Base-by-base conservation (phyloP, 2,797 vertebrate species). In the Cyprinodon diabolis region DNA sequence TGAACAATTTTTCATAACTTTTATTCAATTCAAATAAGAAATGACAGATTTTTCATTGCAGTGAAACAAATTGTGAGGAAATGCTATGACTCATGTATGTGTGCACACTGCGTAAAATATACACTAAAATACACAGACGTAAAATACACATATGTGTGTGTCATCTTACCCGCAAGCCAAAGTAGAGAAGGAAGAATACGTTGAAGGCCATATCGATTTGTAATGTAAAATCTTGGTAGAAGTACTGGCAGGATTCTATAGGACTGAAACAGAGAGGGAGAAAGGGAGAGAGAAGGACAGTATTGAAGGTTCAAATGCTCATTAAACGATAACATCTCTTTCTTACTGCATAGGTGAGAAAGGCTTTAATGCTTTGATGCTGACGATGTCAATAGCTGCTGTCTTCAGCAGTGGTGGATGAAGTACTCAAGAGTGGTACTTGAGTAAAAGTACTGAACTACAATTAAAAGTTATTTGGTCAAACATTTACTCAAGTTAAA, bases 181-280 rank as follows among this genome's bases (percentile, higher is more conserved):
- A 99, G 94, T 99, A 99, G 71, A 99, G 97, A 65, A 99, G 96
- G 95, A 99, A 99, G 96, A 99, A 99, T 83, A 99, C 97, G 79
- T 99, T 99, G 96, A 99, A 99, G 92, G 97, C 97, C 98, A 99
- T 99, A 94, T 99, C 97, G 75, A 99, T 98, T 94, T 99, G 97
- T 94, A 99, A 95, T 1, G 98, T 99, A 95, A 98, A 97, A 94
- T 99, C 97, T 95, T 97, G 96, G 95, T 99, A 99, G 97, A 99
- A 99, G 95, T 98, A 97, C 96, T 99, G 97, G 95, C 98, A 99
- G 95, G 97, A 97, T 95, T 99, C 98, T 96, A 99, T 99, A 87
- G 97, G 97, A 92, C 98, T 99, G 91, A 84, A 93, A 87, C 83
- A 72, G 2, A 85, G 6, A 82, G 11, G 74, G 4, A 78, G 13